Evolutionary conservation across 2,888 invertebrate species (phyloP).

Genomic region (Drosophila tanythrix): DNA sequence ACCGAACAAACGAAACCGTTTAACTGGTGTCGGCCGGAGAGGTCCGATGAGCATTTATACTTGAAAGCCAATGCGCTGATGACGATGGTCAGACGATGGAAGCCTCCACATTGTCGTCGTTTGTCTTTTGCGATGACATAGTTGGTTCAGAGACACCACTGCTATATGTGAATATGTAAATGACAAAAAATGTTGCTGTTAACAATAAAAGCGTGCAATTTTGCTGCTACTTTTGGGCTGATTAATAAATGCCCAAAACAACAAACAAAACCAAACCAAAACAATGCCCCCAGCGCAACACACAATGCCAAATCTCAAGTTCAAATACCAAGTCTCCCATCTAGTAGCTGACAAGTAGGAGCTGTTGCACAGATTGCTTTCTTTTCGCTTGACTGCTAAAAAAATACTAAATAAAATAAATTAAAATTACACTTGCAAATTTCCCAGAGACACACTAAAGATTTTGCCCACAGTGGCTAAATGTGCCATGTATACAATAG

Average conservation of each 20-base stretch:
- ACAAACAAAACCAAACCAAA: conserved; percentile 17
- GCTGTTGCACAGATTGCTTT: conserved; percentile 2
- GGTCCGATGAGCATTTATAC: conserved; percentile 76
- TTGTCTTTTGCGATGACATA: conserved; percentile 40
- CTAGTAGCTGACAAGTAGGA: not conserved
- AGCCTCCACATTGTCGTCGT: conserved; percentile 22
- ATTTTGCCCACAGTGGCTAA: not conserved
- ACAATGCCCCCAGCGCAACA: conserved; percentile 7
- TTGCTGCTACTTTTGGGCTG: conserved; percentile 43
- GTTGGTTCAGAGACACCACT: conserved; percentile 46
- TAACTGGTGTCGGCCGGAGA: conserved; percentile 73
- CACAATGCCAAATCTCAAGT: conserved; percentile 17
- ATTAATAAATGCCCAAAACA: conserved; percentile 56
- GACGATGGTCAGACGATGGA: conserved; percentile 16
- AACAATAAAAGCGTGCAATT: conserved; percentile 65
- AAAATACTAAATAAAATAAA: not conserved
- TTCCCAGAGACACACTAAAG: conserved; percentile 4
- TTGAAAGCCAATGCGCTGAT: conserved; percentile 15
- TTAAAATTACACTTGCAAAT: conserved; percentile 9
- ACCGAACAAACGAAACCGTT: conserved; percentile 69
- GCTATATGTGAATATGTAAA: conserved; percentile 61
- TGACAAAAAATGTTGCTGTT: conserved; percentile 42
- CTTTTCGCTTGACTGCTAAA: not conserved
- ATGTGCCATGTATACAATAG: conserved; percentile 12
- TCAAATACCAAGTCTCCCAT: conserved; percentile 20